These are phyloP conservation scores for Actenoides hombroni DNA, from an alignment of 2,113 vertebrate species.

Conservation along the genomic window DNA sequence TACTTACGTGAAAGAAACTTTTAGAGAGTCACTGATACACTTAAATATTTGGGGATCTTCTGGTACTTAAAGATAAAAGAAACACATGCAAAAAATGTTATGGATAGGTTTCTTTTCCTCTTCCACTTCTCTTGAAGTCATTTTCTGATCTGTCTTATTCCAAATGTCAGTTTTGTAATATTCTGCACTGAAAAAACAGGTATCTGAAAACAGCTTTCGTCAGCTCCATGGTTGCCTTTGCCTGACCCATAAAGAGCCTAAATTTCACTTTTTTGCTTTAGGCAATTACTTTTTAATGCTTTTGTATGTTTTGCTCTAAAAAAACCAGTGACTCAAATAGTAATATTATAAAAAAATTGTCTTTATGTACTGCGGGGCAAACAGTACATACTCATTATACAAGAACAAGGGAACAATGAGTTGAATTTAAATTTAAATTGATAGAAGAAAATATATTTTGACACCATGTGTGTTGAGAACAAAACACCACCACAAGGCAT, in stretches of 20 bases:
- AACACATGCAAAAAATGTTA: neutral
- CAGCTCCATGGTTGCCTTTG: neutral
- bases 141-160: neutral
- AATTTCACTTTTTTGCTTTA: neutral
- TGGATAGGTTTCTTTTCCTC: neutral
- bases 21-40: neutral
- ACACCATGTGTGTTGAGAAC: neutral
- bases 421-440: conserved; percentile 33
- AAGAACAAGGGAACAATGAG: conserved; percentile 2
- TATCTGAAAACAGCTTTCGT: neutral
- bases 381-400: neutral
- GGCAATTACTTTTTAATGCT: neutral
- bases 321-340: neutral
- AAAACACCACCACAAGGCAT: neutral
- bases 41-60: neutral
- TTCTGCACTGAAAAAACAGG: conserved; percentile 10
- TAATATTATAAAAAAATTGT: neutral
- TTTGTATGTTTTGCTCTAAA: conserved; percentile 8
- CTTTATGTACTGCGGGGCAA: neutral
- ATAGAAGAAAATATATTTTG: conserved; percentile 16
- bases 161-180: neutral
- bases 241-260: neutral
- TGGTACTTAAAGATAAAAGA: neutral
- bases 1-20: neutral
- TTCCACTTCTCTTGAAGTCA: neutral